A percentile compares a stretch with the other conserved stretches of the same genome.
phyloP scores from a whole-genome alignment of 2,113 vertebrate species.

The Oryzias celebensis region DNA sequence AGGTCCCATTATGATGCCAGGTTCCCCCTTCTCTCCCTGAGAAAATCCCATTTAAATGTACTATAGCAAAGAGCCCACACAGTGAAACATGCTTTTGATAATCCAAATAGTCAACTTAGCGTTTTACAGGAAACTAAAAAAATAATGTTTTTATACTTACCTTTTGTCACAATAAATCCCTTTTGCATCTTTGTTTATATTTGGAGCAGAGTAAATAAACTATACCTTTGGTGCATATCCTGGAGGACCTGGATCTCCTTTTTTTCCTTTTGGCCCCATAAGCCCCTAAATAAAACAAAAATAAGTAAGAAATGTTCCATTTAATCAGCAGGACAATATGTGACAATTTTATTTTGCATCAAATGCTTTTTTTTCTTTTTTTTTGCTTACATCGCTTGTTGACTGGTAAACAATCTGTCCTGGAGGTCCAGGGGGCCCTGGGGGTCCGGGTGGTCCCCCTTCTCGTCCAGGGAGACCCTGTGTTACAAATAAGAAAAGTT shows the following conservation, averaged over 20 bases:
- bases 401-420: constrained; percentile 74
- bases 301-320: neutral
- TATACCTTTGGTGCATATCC: constrained; percentile 71
- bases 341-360: neutral
- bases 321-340: too few relatives aligned
- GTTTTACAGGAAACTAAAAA: neutral
- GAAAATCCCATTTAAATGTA: neutral
- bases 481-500: constrained; percentile 28
- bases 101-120: neutral
- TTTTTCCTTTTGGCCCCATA: constrained; percentile 73
- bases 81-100: neutral
- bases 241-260: constrained; percentile 63
- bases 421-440: constrained; percentile 85
- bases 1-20: constrained; percentile 67
- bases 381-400: constrained; percentile 68
- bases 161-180: too few relatives aligned
- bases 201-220: neutral
- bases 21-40: constrained; percentile 80
- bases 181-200: neutral
- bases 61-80: neutral
- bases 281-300: constrained; percentile 62
- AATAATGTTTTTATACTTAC: too few relatives aligned
- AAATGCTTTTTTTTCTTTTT: too few relatives aligned
- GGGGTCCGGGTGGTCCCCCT: constrained; percentile 78
- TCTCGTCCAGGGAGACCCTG: constrained; percentile 86